Base-by-base conservation (phyloP, 2,888 invertebrate genomes). In the Diarsia dahlii region DNA sequence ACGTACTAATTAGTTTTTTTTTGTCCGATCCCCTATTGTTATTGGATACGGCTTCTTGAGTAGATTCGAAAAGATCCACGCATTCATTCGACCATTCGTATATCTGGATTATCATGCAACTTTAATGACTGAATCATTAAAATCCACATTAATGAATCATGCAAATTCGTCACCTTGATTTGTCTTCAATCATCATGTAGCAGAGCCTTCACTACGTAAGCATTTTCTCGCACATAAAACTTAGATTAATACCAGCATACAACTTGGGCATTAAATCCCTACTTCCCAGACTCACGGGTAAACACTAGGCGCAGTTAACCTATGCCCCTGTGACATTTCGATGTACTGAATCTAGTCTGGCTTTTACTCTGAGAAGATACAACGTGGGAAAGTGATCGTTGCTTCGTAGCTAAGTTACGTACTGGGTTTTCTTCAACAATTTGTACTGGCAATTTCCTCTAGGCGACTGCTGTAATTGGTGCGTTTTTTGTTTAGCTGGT, bases 321-420 rank as follows among this genome's bases (percentile, higher is more conserved):
- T 90, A 50, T 90, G 90, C 85, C 87, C 90, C 86, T 87, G 87
- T 92, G 93, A 90, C 92, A 92, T 93, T 93, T 90, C 76, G 82
- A 87, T 69, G 78, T 84, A 81, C 81, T 85, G 84, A 84, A 89
- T 89, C 85, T 87, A 87, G 88, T 86, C 82, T 84, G 84, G 84
- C 88, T 86, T 85, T 88, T 84, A 86, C 87, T 88, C 62, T 73
- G 80, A 63, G 87, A 83, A 88, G 83, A 85, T 71, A 75, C 71
- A 81, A 71, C 89, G 89, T 92, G 91, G 88, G 91, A 91, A 90
- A 84, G 86, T 87, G 60, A 64, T 81, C 76, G 74, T 76, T 67
- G 58, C 56, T 65, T 18, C 13, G 58, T 45, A 69, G 20, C 56
- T 23, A 18, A 63, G 64, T 58, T 58, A 69, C 56, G 62, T 64